Conservation (phyloP, 2,888 invertebrate genomes). For the Copidosoma aretas region DNA sequence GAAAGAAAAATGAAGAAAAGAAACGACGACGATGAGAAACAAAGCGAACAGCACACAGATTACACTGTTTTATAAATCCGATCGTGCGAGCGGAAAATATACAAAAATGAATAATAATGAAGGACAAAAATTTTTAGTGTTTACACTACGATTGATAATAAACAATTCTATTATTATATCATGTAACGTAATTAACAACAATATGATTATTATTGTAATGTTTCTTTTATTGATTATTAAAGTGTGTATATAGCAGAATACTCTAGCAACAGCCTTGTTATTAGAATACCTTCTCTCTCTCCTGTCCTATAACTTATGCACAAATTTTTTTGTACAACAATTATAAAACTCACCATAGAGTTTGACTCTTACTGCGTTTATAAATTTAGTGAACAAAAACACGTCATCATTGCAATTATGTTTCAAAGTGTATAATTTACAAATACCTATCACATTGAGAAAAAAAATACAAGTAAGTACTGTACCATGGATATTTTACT, state of each 20-base stretch:
- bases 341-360: no score
- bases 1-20: constrained; percentile 36
- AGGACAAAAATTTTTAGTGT: constrained; percentile 57
- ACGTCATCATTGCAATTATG: background rate
- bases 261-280: constrained; percentile 33
- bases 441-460: no score
- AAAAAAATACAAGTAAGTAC: background rate
- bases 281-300: background rate
- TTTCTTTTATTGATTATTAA: constrained; percentile 56
- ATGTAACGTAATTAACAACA: constrained; percentile 42
- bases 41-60: constrained; percentile 16
- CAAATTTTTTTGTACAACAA: background rate
- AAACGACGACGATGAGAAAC: constrained; percentile 39
- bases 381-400: no score
- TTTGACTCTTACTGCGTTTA: no score
- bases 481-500: no score
- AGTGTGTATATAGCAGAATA: constrained; percentile 62
- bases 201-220: constrained; percentile 51
- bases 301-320: background rate
- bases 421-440: background rate
- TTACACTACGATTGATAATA: constrained; percentile 61
- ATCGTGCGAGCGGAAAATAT: constrained; percentile 30
- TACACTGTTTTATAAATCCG: constrained; percentile 26
- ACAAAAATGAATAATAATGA: constrained; percentile 36
- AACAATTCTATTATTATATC: constrained; percentile 58